A percentile compares a stretch with the other conserved stretches of the same genome.
phyloP scores from a whole-genome alignment of 2,888 invertebrate species.

The Mesopsocus fuscifrons region DNA sequence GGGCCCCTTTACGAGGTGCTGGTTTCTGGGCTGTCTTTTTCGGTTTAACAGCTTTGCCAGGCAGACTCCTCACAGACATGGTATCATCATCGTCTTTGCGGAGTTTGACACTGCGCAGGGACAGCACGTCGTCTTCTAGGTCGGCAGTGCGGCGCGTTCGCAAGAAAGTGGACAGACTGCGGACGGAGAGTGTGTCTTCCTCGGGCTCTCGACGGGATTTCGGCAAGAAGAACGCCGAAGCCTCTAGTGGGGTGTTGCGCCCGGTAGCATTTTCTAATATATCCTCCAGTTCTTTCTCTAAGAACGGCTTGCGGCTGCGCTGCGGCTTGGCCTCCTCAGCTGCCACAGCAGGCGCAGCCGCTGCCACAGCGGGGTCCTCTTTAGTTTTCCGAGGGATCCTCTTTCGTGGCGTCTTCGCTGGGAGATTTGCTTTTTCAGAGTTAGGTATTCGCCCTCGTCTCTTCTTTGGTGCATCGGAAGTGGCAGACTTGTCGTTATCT shows the following conservation, averaged over 20 bases:
- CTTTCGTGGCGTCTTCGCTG: background rate
- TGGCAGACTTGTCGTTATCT: background rate
- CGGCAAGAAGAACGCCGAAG: background rate
- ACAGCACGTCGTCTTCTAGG: constrained; percentile 7
- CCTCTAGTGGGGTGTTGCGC: constrained; percentile 1
- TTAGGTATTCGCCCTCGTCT: background rate
- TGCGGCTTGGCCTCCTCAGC: background rate
- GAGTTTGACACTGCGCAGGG: background rate
- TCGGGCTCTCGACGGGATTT: background rate
- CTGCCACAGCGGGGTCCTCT: background rate
- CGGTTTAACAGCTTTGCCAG: background rate
- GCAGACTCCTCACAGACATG: constrained; percentile 3
- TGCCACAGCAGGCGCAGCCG: background rate
- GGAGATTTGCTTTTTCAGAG: background rate
- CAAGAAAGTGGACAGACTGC: constrained; percentile 1
- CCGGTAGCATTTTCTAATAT: constrained; percentile 8
- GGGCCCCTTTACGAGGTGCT: background rate
- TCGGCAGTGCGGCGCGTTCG: background rate
- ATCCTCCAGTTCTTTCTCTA: constrained; percentile 7
- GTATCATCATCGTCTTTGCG: constrained; percentile 5
- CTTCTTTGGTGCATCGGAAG: background rate
- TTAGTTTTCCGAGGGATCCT: background rate
- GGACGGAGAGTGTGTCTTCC: constrained; percentile 2
- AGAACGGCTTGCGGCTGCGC: background rate
- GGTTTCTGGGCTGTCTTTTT: background rate